phyloP scores from a whole-genome alignment of 1,140 invertebrate genomes.

The Hyles euphorbiae region DNA sequence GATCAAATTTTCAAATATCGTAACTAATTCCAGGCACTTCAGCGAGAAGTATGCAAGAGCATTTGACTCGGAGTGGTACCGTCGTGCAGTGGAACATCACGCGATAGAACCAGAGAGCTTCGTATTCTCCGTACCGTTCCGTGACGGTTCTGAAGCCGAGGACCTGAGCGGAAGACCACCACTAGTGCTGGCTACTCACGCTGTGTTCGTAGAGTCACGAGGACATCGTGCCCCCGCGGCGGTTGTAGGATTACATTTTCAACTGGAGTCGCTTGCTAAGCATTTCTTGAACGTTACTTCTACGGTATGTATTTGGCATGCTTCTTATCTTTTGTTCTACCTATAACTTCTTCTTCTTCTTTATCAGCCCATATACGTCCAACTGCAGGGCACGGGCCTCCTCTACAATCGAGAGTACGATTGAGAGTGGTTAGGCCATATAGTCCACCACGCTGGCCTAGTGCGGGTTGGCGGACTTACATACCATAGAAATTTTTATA shows the following conservation, averaged over 20 bases:
- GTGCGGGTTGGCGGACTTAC: too few species aligned
- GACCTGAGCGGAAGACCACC: constrained; percentile 77
- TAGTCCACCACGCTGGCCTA: too few species aligned
- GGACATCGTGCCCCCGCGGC: constrained; percentile 91
- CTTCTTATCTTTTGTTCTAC: not conserved
- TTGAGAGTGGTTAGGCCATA: too few species aligned
- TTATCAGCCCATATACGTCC: too few species aligned
- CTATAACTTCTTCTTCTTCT: too few species aligned
- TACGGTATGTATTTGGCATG: constrained; percentile 81
- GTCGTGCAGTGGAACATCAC: constrained; percentile 93
- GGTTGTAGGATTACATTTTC: constrained; percentile 92
- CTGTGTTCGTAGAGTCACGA: constrained; percentile 90
- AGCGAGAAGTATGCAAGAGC: constrained; percentile 87
- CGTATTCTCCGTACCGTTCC: constrained; percentile 93
- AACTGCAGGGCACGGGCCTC: too few species aligned
- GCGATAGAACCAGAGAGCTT: constrained; percentile 90
- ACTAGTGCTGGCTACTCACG: constrained; percentile 91
- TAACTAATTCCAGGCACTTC: constrained; percentile 83
- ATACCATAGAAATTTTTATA: too few species aligned
- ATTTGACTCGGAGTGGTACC: constrained; percentile 94
- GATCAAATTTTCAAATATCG: too few species aligned
- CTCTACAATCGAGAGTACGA: too few species aligned
- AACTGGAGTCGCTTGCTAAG: constrained; percentile 85
- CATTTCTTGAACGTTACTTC: constrained; percentile 92
- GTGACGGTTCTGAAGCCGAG: constrained; percentile 73